Evolutionary conservation across 2,888 invertebrate genomes (phyloP).

Genomic region (Lepidonotus clava): DNA sequence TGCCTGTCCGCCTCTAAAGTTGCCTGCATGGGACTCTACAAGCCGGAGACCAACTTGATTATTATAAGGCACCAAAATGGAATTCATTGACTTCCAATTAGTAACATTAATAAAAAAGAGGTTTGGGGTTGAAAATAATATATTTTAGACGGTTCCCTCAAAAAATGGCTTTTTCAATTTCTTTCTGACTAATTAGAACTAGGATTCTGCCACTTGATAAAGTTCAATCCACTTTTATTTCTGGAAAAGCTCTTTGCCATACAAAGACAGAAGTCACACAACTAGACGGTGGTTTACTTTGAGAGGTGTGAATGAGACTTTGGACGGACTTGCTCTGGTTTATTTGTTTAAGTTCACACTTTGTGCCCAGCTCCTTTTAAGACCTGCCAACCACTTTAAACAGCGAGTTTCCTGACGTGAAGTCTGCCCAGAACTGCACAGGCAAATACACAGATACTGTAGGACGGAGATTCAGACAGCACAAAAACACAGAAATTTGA

Average conservation of each 20-base stretch:
- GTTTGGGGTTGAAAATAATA: neutral
- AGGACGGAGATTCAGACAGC: neutral
- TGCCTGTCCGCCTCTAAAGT: too few species aligned
- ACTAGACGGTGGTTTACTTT: slow-evolving; percentile 40
- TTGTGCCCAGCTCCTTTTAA: slow-evolving; percentile 29
- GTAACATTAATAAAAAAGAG: slow-evolving; percentile 42
- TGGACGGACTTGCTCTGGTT: slow-evolving; percentile 31
- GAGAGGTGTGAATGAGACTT: neutral
- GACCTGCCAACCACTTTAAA: slow-evolving; percentile 51
- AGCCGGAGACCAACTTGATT: neutral
- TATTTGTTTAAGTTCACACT: neutral
- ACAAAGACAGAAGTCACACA: slow-evolving; percentile 45
- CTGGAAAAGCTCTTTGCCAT: slow-evolving; percentile 32
- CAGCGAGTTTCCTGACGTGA: slow-evolving; percentile 24
- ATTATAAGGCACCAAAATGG: slow-evolving; percentile 18
- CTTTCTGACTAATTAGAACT: slow-evolving; percentile 27
- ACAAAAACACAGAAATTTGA: neutral
- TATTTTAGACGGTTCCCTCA: neutral
- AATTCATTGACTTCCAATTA: slow-evolving; percentile 31
- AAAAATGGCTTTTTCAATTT: slow-evolving; percentile 1
- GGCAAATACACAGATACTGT: neutral
- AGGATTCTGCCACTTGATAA: neutral
- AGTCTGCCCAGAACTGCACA: slow-evolving; percentile 20
- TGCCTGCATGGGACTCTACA: neutral
- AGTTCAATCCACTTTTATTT: slow-evolving; percentile 52